A percentile compares a stretch with the other conserved stretches of the same genome.
Conservation (phyloP, 2,888 invertebrate species). For the Ischnus inquisitorius region DNA sequence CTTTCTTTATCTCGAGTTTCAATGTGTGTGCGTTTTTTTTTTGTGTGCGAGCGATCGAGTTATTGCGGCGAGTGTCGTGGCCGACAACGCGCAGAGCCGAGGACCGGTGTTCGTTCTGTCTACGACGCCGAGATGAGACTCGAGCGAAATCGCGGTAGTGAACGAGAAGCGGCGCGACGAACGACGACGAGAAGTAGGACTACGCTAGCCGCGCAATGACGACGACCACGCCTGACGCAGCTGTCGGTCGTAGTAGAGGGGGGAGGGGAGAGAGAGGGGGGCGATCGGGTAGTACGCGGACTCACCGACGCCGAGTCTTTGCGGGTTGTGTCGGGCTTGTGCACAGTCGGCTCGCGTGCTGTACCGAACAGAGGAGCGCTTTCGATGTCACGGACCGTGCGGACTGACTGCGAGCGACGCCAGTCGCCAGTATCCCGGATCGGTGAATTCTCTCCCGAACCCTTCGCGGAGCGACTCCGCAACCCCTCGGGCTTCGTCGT, state of each 20-base stretch:
- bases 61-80: constrained; percentile 16
- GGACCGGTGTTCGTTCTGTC: constrained; percentile 31
- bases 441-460: constrained; percentile 41
- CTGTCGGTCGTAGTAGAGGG: constrained; percentile 71
- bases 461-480: constrained; percentile 30
- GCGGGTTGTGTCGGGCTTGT: constrained; percentile 25
- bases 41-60: neutral
- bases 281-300: constrained; percentile 28
- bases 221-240: constrained; percentile 84
- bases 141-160: constrained; percentile 19
- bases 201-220: constrained; percentile 69
- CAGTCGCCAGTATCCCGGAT: constrained; percentile 21
- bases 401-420: neutral
- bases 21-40: neutral
- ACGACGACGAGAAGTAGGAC: constrained; percentile 52
- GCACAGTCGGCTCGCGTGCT: constrained; percentile 36
- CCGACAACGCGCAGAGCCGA: neutral
- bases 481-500: constrained; percentile 38
- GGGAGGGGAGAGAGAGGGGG: constrained; percentile 54
- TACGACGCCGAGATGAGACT: constrained; percentile 34
- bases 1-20: neutral
- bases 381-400: neutral
- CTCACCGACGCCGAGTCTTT: constrained; percentile 48
- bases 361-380: neutral
- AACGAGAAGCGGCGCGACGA: constrained; percentile 56